Evolutionary conservation across 2,113 vertebrate species (phyloP).

Genomic region (Octodon degus): DNA sequence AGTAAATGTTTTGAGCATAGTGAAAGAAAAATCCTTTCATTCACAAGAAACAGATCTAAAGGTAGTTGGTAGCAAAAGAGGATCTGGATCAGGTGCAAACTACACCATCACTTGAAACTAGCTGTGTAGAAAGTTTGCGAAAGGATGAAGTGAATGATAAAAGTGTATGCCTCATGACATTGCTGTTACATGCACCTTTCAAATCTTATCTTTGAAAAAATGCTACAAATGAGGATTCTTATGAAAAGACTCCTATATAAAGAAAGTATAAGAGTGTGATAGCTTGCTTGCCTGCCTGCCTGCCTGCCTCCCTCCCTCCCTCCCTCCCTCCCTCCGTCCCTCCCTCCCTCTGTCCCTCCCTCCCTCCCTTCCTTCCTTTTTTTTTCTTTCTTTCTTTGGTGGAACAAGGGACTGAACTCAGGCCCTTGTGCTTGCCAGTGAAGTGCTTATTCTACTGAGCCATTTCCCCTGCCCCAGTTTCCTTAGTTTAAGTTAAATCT

Average conservation of each 20-base stretch:
- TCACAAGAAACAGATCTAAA: background rate
- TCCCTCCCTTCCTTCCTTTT: too few relatives aligned
- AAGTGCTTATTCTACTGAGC: too few relatives aligned
- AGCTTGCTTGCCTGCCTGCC: too few relatives aligned
- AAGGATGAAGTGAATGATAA: background rate
- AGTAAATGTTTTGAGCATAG: background rate
- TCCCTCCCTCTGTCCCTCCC: too few relatives aligned
- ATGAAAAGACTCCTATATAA: background rate
- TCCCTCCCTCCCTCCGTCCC: too few relatives aligned
- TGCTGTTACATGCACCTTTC: background rate
- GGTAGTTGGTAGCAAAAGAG: background rate
- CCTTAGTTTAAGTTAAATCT: background rate
- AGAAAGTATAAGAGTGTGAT: background rate
- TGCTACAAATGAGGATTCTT: background rate
- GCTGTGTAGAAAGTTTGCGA: background rate
- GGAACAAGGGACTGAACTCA: too few relatives aligned
- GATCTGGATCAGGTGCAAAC: background rate
- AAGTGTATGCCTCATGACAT: accelerated
- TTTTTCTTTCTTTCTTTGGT: too few relatives aligned
- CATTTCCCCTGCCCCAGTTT: background rate
- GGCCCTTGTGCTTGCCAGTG: too few relatives aligned
- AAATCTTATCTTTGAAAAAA: background rate
- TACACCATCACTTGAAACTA: background rate
- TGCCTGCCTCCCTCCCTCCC: too few relatives aligned
- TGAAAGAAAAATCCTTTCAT: background rate